Base-by-base conservation (phyloP, 2,113 vertebrate species). In the Mirza zaza region DNA sequence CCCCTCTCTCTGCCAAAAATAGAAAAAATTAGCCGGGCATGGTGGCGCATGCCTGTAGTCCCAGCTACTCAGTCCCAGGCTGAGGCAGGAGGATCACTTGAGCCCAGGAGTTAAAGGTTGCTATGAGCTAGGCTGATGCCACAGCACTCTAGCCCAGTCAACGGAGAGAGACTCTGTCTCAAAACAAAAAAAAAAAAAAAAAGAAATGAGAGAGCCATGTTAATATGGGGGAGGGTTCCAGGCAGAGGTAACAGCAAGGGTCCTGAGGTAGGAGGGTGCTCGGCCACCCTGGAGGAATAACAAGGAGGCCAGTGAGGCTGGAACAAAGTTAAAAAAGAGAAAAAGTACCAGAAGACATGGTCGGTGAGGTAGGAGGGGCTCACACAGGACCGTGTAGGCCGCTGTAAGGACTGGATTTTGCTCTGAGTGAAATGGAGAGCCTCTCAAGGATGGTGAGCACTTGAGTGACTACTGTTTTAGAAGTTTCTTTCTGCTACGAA, bases 321-420 rank as follows among this genome's bases (percentile, higher is more conserved):
- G 32, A 50, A 27, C 15, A 71, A 45, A 73, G 23, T 80, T 59
- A 75, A 85, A 42, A 34, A 80, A 75, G 32, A 84, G 50, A 48
- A 80, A 52, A 52, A n/a, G 8, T n/a, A 17, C 2, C 1, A 39
- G 36, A 36, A 95, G 17, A 25, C n/a, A 8, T 32, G 42, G 65
- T 75, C 75, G 7, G 36, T 39, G 45, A 70, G 6, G 5, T 34
- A 11, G 29, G 67, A 63, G 42, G 29, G 29, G 65, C 27, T 67
- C 48, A 5, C 2, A 15, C 21, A 32, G 32, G 36, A 36, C 8
- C 9, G 27, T 0, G 1, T 17, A 68, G 73, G 27, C 27, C 42
- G 11, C 15, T 7, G 3, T 6, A 20, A 92, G 36, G 34, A 52
- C 71, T 39, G 20, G 25, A 63, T 20, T 55, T 61, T 18, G 39